Conservation (phyloP, 1,140 invertebrate genomes). For the Teleogryllus occipitalis region DNA sequence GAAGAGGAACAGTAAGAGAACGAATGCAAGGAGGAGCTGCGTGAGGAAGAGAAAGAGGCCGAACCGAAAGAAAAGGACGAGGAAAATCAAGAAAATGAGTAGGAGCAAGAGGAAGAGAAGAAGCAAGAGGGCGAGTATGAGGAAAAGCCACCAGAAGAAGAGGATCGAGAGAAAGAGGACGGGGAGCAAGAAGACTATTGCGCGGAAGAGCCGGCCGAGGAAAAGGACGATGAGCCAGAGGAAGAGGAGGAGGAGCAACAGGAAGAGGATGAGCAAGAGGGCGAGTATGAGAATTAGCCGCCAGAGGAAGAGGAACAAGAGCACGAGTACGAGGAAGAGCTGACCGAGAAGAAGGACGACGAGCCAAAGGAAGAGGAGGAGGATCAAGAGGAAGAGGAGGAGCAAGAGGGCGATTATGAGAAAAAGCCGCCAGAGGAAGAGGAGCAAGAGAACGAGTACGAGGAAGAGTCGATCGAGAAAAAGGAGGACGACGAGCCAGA, state of each 20-base stretch:
- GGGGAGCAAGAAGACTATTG: background rate
- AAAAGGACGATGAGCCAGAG: background rate
- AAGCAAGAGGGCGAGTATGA: background rate
- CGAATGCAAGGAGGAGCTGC: background rate
- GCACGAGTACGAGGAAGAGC: background rate
- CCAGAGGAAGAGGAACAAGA: background rate
- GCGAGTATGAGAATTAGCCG: background rate
- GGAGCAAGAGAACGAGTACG: background rate
- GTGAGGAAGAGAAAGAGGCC: too few species aligned
- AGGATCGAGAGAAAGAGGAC: background rate
- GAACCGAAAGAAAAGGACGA: background rate
- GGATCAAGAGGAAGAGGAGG: background rate
- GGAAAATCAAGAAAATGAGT: background rate
- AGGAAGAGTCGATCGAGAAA: background rate
- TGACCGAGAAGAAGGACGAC: background rate
- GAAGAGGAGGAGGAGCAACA: background rate
- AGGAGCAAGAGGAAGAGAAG: background rate
- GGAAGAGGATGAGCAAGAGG: background rate
- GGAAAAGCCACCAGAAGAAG: background rate
- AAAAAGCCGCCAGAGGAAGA: background rate
- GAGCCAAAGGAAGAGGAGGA: background rate
- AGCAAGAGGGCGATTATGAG: background rate
- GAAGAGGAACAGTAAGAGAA: background rate
- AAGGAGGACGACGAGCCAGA: background rate
- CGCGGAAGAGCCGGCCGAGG: background rate